These are phyloP conservation scores for Circaetus cinerascens DNA, from an alignment of 2,113 vertebrate genomes.

Conservation along the genomic window DNA sequence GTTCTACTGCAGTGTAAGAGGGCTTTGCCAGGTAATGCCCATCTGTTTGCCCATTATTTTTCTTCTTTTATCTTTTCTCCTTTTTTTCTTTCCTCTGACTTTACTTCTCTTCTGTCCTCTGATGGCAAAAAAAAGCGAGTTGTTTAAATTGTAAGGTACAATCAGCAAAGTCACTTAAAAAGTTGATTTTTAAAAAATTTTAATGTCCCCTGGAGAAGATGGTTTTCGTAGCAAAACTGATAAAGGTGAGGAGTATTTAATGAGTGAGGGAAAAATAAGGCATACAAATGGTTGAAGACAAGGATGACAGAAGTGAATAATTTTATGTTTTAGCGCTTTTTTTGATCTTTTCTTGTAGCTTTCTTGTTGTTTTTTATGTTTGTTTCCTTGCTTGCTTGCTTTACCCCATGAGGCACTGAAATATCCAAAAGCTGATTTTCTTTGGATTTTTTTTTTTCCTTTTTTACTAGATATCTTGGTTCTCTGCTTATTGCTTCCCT, in stretches of 20 bases:
- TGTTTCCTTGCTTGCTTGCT: background rate
- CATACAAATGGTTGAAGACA: background rate
- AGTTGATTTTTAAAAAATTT: background rate
- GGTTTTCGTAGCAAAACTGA: background rate
- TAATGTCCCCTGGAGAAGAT: background rate
- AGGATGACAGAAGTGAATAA: background rate
- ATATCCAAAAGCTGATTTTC: background rate
- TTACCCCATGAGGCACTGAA: background rate
- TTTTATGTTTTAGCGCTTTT: background rate
- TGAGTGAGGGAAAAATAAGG: background rate
- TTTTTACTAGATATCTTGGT: background rate
- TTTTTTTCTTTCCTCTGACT: background rate
- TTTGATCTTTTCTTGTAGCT: background rate
- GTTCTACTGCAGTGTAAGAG: background rate
- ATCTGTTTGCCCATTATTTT: background rate
- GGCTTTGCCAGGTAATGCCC: background rate
- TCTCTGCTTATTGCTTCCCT: background rate
- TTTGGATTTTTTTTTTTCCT: rapidly evolving
- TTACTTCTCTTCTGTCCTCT: background rate
- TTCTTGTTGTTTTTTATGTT: background rate
- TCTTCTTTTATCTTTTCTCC: background rate
- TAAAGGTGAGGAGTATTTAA: background rate
- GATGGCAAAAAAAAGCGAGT: rapidly evolving
- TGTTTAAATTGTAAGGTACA: background rate
- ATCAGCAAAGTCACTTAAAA: background rate